These are phyloP conservation scores for Neodon shergylaensis DNA, from an alignment of 2,113 vertebrate genomes.

Conservation along the genomic window DNA sequence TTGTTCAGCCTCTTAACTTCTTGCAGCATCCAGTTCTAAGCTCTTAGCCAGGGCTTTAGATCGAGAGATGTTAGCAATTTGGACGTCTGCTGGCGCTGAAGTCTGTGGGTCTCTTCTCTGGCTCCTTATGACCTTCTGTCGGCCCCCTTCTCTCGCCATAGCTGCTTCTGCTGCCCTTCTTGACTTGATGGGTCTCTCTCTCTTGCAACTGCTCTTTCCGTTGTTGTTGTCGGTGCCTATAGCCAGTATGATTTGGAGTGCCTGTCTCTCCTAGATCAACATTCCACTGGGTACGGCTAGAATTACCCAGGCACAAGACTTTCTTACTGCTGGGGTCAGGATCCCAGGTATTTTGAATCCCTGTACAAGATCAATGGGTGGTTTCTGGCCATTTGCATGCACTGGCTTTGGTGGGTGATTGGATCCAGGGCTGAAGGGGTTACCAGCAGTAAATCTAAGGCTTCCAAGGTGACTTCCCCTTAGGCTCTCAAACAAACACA, in stretches of 20 bases:
- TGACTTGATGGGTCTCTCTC: background rate
- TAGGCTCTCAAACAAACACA: background rate
- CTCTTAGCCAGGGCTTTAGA: background rate
- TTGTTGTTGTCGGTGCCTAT: background rate
- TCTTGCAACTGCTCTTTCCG: too few relatives aligned
- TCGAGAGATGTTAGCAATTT: background rate
- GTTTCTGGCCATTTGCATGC: background rate
- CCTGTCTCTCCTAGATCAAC: background rate
- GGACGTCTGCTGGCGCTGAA: too few relatives aligned
- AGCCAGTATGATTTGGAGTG: background rate
- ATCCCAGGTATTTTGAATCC: background rate
- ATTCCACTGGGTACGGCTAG: background rate
- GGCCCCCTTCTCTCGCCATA: background rate
- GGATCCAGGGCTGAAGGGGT: background rate
- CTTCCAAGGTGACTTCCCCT: background rate
- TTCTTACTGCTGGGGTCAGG: background rate
- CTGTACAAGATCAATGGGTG: background rate
- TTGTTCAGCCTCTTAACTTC: too few relatives aligned
- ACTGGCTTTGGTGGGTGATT: background rate
- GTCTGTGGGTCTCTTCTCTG: background rate
- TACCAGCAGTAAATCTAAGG: background rate
- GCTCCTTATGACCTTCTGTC: background rate
- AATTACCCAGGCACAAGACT: background rate
- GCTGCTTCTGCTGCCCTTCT: background rate
- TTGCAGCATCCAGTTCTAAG: background rate